Base-by-base conservation (phyloP, 2,113 vertebrate species). In the Thunnus maccoyii region DNA sequence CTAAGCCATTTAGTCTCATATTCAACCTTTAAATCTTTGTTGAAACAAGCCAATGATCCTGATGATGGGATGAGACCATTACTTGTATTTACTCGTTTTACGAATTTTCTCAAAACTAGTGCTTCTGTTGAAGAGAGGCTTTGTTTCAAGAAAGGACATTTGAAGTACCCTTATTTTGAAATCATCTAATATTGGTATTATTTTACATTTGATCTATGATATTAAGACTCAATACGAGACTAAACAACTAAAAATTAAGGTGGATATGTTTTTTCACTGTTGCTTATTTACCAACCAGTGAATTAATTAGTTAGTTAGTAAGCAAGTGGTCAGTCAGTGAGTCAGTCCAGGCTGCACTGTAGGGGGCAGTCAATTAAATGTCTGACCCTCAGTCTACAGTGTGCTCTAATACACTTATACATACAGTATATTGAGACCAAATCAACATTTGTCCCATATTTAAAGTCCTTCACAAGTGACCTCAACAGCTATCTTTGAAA, bases 391-490 rank as follows among this genome's bases (percentile, higher is more conserved):
- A 22, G 61, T 69, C 66, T 22, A 86, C 73, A 81, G 78, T 70
- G 67, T n/a, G 20, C 46, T 61, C 50, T 5, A 20, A 72, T 46
- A 54, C 17, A 77, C 13, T 51, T 12, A 3, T 3, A 56, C 22
- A 76, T 18, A 70, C 41, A 67, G 30, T 46, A 58, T 12, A 71
- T 4, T 60, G 3, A 36, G 57, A 74, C 52, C 60, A 54, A 74
- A 76, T 47, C 20, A 61, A 64, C 18, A 55, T 30, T 18, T 16
- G 52, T 61, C 25, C 30, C 9, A 32, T 48, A 63, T 69, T 68
- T 64, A 56, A 84, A 85, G 62, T 56, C 69, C 66, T 82, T 87
- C 71, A 57, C 47, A 57, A 71, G 77, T 75, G 77, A 85, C 79
- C 69, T 71, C 67, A 6, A 32, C 13, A 55, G 54, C 22, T 57